Evolutionary conservation across 1,140 invertebrate species (phyloP).

Genomic region (Hypothenemus hampei): DNA sequence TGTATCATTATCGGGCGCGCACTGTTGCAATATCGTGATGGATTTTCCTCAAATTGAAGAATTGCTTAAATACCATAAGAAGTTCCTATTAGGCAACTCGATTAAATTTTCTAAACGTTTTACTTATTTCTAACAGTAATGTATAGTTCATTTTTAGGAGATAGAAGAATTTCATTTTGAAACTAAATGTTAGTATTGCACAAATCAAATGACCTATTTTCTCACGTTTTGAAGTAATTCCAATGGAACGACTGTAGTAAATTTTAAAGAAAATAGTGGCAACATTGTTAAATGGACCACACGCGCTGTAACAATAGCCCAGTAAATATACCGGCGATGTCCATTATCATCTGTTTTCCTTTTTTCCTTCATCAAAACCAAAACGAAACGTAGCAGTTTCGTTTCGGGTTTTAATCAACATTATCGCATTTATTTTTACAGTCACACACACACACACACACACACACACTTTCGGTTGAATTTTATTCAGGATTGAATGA

Average conservation of each 20-base stretch:
- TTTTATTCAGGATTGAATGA: too few relatives aligned
- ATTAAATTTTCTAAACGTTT: background rate
- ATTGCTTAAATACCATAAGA: background rate
- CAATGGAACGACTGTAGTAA: background rate
- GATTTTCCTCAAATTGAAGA: background rate
- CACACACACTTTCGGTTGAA: too few relatives aligned
- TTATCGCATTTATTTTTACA: too few relatives aligned
- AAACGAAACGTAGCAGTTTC: constrained; percentile 14
- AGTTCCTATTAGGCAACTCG: background rate
- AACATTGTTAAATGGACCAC: constrained; percentile 18
- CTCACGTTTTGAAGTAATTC: background rate
- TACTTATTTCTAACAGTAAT: background rate
- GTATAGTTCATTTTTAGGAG: background rate
- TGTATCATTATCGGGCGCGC: constrained; percentile 19
- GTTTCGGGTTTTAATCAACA: too few relatives aligned
- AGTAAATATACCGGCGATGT: constrained; percentile 21
- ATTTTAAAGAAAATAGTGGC: background rate
- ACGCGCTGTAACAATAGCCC: constrained; percentile 23
- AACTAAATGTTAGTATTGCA: too few relatives aligned
- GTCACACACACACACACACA: too few relatives aligned
- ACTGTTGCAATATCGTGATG: background rate
- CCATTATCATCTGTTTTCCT: constrained; percentile 15
- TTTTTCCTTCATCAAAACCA: constrained; percentile 13
- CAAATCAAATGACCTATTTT: too few relatives aligned
- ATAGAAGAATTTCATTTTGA: too few relatives aligned